Base-by-base conservation (phyloP, 2,888 invertebrate genomes). In the Brassicogethes aeneus region DNA sequence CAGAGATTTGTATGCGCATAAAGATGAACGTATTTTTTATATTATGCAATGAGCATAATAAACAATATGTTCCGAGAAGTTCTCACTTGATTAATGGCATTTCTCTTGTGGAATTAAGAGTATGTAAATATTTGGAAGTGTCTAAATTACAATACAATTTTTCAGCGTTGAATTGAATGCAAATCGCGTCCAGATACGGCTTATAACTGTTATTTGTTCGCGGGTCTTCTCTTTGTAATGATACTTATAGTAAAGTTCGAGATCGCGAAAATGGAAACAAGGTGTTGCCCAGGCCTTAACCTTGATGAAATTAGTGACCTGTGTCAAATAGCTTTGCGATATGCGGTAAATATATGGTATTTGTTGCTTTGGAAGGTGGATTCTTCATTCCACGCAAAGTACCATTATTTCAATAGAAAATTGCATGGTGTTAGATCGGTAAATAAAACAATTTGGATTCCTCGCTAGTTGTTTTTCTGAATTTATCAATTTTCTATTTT, bases 71-170 rank as follows among this genome's bases (percentile, higher is more conserved):
- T 23, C 5, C 23, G 23, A 23, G 23, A 5, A 23, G 10, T 10
- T n/a, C n/a, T n/a, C n/a, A n/a, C n/a, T n/a, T n/a, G 23, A 5
- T 5, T 5, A 7, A 5, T 23, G 23, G 23, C 23, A 5, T 23
- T 23, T 23, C 5, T 23, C 23, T 23, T 23, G 23, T 23, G 12
- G 8, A 5, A 32, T 12, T 32, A 12, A 32, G 14, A 5, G 3
- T 12, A 5, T 32, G 32, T 32, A 32, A 32, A 32, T 32, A 12
- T 32, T 32, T 10, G 7, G 32, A 12, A 32, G 13, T 5, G 8
- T 12, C 12, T 32, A 8, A 32, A 32, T 32, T 32, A 32, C 32
- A 32, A 32, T 32, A 32, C 14, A 5, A 32, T 32, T 32, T 32
- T 32, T 32, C 10, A 32, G 3, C 32, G 10, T 23, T 23, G 23